Evolutionary conservation across 2,797 vertebrate species (phyloP).

Genomic region (Scomberomorus guttatus): DNA sequence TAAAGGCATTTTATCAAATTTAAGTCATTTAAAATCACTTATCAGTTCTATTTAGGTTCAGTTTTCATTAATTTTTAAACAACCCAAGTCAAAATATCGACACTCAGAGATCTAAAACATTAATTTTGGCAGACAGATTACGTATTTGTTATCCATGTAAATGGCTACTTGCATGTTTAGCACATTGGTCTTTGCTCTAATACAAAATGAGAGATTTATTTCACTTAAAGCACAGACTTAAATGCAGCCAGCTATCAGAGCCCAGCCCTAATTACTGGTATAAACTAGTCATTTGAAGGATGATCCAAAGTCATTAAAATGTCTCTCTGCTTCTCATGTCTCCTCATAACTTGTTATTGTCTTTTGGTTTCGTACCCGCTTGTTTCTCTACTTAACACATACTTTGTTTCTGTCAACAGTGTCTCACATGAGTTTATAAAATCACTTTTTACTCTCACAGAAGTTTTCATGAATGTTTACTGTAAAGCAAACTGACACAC

Average conservation of each 20-base stretch:
- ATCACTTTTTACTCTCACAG: no score
- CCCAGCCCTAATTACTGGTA: no score
- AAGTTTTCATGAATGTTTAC: not conserved
- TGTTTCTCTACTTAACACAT: not conserved
- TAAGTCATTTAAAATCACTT: no score
- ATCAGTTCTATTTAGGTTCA: no score
- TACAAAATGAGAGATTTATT: not conserved
- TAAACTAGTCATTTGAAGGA: no score
- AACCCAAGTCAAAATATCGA: not conserved
- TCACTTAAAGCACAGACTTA: not conserved
- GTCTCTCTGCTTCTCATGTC: not conserved
- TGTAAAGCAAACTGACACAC: conserved; percentile 6
- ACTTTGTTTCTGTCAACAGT: not conserved
- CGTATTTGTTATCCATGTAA: not conserved
- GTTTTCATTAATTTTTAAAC: no score
- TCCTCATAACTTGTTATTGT: no score
- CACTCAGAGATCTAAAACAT: not conserved
- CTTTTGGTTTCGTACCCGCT: not conserved
- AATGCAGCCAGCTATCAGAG: no score
- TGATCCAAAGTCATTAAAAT: no score
- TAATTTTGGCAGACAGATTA: not conserved
- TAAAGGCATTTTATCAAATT: not conserved
- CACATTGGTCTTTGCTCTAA: not conserved
- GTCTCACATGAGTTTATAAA: not conserved
- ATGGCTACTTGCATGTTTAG: not conserved